Base-by-base conservation (phyloP, 2,888 invertebrate species). In the Nycteola revayana region DNA sequence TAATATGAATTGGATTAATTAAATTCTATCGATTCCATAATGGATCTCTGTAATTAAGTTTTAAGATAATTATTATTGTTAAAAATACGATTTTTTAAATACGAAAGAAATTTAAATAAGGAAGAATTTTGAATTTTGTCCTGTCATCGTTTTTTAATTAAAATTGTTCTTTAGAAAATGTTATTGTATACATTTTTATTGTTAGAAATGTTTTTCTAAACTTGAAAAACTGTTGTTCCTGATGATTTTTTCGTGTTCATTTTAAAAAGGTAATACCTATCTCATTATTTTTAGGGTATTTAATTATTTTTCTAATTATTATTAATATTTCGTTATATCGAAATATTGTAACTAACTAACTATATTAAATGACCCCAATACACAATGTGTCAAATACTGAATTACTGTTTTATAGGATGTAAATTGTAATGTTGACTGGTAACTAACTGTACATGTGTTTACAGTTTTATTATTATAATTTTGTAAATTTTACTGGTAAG, bases 31-130 rank as follows among this genome's bases (percentile, higher is more conserved):
- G 72, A 73, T 75, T 75, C 75, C 68, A 60, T 47, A 32, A 72
- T 49, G 75, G 75, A 75, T 75, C 75, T 75, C 75, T 61, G 59
- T 63, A 55, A 62, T 72, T 79, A 74, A 75, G 71, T 72, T 73
- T 69, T 63, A 60, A 65, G 60, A 53, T 67, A 60, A 55, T 60
- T 61, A 57, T 61, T 54, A 60, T 60, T 61, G 59, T 61, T 62
- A 60, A 45, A 60, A 51, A 59, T 66, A 63, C 57, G 46, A 40
- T 51, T 57, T 54, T 57, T 49, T 36, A 43, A 44, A 35, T 36
- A 36, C 40, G 40, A 30, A 42, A 46, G 43, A 56, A 46, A 51
- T 49, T 52, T 33, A 39, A 33, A 35, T 43, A 41, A 21, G 57
- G 52, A 29, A 41, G 49, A 52, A 55, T 59, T 59, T 47, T 45